phyloP scores from a whole-genome alignment of 2,113 vertebrate genomes.

The Irena cyanogastra region DNA sequence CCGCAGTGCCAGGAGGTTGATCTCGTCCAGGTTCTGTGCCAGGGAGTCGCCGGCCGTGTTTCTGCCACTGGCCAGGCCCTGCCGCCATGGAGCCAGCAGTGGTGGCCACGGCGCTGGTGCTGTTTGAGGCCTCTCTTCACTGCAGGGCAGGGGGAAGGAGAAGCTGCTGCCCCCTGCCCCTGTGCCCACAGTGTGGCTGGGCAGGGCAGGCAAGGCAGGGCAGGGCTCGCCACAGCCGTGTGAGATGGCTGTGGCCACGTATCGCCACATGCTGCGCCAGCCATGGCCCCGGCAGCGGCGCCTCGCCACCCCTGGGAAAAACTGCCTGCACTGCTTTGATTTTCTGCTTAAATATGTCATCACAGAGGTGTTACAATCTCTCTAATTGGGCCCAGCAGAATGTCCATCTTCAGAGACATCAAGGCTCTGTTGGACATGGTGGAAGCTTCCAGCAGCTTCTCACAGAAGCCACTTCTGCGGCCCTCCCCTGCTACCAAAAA shows the following conservation, averaged over 20 bases:
- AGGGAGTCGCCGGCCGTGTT: neutral
- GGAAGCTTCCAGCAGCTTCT: neutral
- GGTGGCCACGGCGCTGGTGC: rapidly evolving
- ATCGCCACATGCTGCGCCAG: neutral
- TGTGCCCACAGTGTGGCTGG: rapidly evolving
- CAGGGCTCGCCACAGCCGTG: no score
- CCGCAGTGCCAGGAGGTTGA: rapidly evolving
- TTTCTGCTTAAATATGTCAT: neutral
- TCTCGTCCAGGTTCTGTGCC: neutral
- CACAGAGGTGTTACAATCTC: neutral
- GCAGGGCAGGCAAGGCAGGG: neutral
- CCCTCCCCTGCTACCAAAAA: neutral
- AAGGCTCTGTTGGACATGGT: neutral
- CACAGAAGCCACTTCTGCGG: neutral
- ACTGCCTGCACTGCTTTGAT: neutral
- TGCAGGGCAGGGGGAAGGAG: neutral
- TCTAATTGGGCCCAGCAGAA: neutral
- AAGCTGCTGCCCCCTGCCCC: neutral
- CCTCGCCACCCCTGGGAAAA: no score
- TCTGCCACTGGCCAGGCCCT: neutral
- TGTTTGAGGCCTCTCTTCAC: neutral
- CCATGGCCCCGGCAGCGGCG: rapidly evolving
- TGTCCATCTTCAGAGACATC: neutral
- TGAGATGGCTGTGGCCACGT: rapidly evolving
- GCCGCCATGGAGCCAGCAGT: neutral